Evolutionary conservation across 2,113 vertebrate genomes (phyloP).

Genomic region (Proterorhinus semilunaris): DNA sequence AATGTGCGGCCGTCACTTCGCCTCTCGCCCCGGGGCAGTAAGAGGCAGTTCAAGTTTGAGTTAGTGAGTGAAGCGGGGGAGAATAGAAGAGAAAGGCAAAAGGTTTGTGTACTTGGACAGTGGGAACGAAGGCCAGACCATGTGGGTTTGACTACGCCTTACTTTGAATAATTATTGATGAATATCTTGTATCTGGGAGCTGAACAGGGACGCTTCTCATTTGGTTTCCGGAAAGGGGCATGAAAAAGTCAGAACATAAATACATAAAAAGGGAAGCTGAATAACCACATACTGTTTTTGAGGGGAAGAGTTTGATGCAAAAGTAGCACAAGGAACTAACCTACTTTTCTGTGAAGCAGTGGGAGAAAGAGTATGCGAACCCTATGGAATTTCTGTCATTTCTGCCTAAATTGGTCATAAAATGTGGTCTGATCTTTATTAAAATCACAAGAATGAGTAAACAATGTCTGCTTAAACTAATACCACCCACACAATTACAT

Average conservation of each 20-base stretch:
- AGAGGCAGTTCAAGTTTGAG: not conserved
- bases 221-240: not conserved
- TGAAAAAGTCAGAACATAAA: not conserved
- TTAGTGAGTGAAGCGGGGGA: not conserved
- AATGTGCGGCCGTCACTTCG: constrained; percentile 36
- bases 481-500: no score
- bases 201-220: not conserved
- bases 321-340: no score
- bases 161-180: not conserved
- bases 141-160: not conserved
- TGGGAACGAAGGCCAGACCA: not conserved
- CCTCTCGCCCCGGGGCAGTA: constrained; percentile 20
- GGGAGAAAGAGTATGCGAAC: no score
- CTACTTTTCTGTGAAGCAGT: no score
- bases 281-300: no score
- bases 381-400: no score
- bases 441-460: no score
- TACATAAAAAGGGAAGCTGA: no score
- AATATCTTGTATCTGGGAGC: not conserved
- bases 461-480: no score
- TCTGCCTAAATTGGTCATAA: no score
- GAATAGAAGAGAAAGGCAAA: not conserved
- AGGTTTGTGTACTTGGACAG: not conserved
- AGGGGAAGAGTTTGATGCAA: no score
- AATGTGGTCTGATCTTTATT: no score